Conservation (phyloP, 2,113 vertebrate genomes). For the Cyanistes caeruleus region DNA sequence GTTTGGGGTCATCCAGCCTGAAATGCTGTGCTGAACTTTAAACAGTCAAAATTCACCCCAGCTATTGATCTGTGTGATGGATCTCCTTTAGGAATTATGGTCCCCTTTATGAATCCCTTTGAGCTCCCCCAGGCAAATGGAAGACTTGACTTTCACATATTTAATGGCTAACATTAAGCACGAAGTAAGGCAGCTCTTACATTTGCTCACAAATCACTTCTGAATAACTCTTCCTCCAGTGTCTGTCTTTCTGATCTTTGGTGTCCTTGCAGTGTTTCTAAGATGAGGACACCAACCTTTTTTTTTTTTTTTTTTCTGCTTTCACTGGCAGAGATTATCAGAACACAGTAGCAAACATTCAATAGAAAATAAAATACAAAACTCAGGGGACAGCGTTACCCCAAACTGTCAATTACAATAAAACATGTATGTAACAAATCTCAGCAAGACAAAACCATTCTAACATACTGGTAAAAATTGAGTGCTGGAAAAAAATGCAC, state of each 20-base stretch:
- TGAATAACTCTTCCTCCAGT: not conserved
- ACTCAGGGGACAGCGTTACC: not conserved
- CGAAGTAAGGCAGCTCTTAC: not conserved
- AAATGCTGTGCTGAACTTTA: not conserved
- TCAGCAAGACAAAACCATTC: not conserved
- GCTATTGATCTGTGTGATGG: not conserved
- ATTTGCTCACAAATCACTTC: not conserved
- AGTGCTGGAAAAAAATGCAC: not conserved
- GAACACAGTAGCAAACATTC: conserved; percentile 19
- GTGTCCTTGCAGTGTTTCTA: not conserved
- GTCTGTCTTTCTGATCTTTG: not conserved
- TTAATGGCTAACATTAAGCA: not conserved
- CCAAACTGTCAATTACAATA: conserved; percentile 62
- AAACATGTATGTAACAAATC: conserved; percentile 2
- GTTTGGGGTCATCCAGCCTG: not conserved
- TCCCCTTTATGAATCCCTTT: not conserved
- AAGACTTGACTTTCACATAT: not conserved
- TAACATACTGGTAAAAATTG: not conserved
- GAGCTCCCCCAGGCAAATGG: not conserved
- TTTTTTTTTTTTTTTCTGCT: not conserved
- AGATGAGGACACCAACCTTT: not conserved
- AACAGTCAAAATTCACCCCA: not conserved
- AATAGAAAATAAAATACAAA: conserved; percentile 33
- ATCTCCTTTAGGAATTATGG: not conserved
- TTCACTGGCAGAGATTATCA: conserved; percentile 5